Base-by-base conservation (phyloP, 2,113 vertebrate species). In the Pao palembangensis region DNA sequence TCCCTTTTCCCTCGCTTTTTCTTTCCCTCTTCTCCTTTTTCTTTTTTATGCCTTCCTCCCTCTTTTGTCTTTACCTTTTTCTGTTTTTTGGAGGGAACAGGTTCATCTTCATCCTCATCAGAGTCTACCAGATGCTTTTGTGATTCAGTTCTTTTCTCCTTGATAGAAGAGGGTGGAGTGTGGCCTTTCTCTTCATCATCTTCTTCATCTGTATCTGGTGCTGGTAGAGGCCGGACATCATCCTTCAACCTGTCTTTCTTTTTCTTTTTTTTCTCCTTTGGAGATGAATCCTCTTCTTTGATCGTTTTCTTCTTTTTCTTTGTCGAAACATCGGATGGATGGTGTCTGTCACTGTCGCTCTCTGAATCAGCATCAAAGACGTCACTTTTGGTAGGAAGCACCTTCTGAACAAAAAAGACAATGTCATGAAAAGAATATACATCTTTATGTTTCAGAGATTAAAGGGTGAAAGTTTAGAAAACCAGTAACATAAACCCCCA, bases 311-410 rank as follows among this genome's bases (percentile, higher is more conserved):
- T 89, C 28, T 89, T 98, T 85, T 94, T 98, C 71, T 91, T 94
- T 60, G 92, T 93, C 12, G 89, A 81, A 1, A 84, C 79, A 43
- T 88, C 93, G 54, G 87, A 85, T 15, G 90, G 91, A 63, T 73
- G 90, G 63, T 94, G 93, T 75, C 88, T 89, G 78, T 94, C 93
- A 44, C 84, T 84, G 54, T 98, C 95, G 0, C 91, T 94, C 65
- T 95, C 94, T 2, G 94, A 95, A 64, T 96, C 93, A 17, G 94
- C 92, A 73, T 97, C 93, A 83, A 96, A 96, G 66, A 96, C 73
- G 51, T 98, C 95, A 17, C 90, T 94, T 74, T 90, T 94, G 77
- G 91, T 81, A 20, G 90, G 91, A 0, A 94, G 78, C 70, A 93
- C 64, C 78, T 93, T 97, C 92, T 95, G 51, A 31, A 0, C 4